Evolutionary conservation across 2,797 vertebrate genomes (phyloP).

Genomic region (Sciurus vulgaris): DNA sequence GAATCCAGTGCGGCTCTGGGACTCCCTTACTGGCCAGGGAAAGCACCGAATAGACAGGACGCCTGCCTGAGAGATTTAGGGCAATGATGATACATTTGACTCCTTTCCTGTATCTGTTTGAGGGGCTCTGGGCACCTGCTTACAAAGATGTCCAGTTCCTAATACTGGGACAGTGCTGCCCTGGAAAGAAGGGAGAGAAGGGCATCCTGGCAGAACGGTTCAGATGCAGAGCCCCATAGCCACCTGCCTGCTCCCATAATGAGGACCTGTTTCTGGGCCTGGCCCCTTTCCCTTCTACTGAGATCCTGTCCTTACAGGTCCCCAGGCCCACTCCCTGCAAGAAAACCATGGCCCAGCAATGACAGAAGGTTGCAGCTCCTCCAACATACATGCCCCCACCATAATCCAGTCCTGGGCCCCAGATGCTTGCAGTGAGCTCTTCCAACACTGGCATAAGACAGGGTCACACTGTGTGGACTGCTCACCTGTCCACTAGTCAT

Average conservation of each 20-base stretch:
- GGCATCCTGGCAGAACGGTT: neutral
- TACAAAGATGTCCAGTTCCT: too few relatives aligned
- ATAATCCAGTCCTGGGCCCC: neutral
- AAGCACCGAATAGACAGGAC: too few relatives aligned
- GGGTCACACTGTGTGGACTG: fast-evolving
- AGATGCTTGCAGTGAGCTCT: neutral
- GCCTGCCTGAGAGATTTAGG: neutral
- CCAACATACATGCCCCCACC: neutral
- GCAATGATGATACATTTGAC: neutral
- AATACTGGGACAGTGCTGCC: too few relatives aligned
- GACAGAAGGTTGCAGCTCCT: neutral
- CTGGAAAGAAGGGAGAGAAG: neutral
- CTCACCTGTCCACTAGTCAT: neutral
- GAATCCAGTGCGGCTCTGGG: neutral
- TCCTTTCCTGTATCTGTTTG: neutral
- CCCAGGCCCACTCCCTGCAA: fast-evolving
- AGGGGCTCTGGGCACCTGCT: neutral
- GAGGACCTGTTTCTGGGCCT: neutral
- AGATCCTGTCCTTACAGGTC: neutral
- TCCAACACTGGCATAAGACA: too few relatives aligned
- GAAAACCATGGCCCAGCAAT: neutral
- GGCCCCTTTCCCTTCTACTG: neutral
- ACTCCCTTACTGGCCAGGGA: neutral
- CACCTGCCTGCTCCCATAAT: neutral
- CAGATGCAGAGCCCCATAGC: fast-evolving